Evolutionary conservation across 2,113 vertebrate genomes (phyloP).

Genomic region (Trachemys scripta): DNA sequence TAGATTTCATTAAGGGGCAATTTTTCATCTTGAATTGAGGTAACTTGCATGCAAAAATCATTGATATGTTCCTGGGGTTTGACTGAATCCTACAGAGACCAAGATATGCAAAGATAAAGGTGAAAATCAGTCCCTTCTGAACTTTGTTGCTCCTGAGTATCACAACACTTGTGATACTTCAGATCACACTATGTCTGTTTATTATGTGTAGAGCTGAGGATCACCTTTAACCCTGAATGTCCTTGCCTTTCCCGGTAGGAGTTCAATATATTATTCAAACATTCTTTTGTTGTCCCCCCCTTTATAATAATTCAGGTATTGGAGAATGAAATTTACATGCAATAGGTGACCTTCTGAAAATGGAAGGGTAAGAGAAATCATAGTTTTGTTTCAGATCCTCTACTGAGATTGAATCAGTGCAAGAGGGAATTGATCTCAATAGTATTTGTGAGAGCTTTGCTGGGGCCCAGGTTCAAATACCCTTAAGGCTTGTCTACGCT

Average conservation of each 20-base stretch:
- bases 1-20: fast-evolving
- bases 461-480: not conserved
- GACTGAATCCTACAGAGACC: not conserved
- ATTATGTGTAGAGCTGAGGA: not conserved
- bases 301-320: not conserved
- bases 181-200: not conserved
- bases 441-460: not conserved
- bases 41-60: not conserved
- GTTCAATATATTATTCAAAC: not conserved
- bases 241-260: not conserved
- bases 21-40: fast-evolving
- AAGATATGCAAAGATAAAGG: not conserved
- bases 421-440: not conserved
- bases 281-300: not conserved
- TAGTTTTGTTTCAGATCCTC: not conserved
- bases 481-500: not conserved
- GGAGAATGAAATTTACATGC: not conserved
- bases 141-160: not conserved
- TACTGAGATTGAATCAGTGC: not conserved
- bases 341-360: not conserved
- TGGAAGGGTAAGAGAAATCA: not conserved
- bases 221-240: not conserved
- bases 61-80: not conserved
- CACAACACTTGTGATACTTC: not conserved
- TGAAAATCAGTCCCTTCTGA: not conserved